Conservation (phyloP, 2,797 vertebrate species). For the Aselliscus stoliczkanus region DNA sequence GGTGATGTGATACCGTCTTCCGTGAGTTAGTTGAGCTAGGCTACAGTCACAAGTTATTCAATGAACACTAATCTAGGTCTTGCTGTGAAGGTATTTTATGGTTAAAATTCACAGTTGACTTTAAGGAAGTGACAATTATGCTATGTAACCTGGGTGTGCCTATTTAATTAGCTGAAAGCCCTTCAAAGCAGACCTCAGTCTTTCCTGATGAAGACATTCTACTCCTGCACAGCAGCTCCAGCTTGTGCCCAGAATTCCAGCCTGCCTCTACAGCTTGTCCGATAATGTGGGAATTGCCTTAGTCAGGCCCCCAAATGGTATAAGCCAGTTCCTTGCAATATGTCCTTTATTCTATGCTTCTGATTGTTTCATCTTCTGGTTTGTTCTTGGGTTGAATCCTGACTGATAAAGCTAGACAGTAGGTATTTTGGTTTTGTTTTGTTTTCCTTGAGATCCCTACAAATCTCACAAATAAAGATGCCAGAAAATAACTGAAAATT, state of each 20-base stretch:
- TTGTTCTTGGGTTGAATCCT: background rate
- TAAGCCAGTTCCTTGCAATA: background rate
- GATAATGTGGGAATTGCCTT: background rate
- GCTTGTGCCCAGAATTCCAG: background rate
- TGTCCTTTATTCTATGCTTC: background rate
- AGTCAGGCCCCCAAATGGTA: background rate
- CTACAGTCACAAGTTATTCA: background rate
- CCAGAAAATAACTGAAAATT: background rate
- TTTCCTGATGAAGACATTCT: background rate
- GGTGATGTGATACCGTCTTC: background rate
- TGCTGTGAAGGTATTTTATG: background rate
- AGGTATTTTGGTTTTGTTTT: background rate
- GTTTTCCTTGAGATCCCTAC: background rate
- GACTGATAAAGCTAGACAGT: background rate
- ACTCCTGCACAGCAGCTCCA: background rate
- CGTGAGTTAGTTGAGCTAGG: background rate
- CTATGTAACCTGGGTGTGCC: background rate
- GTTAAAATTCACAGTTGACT: background rate
- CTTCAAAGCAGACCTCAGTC: background rate
- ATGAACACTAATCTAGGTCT: background rate
- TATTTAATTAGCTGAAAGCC: background rate
- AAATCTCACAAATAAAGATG: background rate
- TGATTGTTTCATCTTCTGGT: background rate
- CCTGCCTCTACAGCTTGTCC: fast-evolving
- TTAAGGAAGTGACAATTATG: background rate